These are phyloP conservation scores for Sinonovacula constricta DNA, from an alignment of 1,140 invertebrate species.

Conservation along the genomic window DNA sequence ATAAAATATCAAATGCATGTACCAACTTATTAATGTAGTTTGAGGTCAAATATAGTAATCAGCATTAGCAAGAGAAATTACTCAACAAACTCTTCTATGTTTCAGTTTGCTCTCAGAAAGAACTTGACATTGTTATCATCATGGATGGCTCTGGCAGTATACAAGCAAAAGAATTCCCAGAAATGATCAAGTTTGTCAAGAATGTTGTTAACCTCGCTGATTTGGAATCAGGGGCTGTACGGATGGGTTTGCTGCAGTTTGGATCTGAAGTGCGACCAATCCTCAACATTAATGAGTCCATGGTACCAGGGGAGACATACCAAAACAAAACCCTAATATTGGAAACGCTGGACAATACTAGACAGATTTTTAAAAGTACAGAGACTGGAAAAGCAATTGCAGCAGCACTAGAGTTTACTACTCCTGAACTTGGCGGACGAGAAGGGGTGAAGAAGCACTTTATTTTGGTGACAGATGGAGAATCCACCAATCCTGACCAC, in stretches of 20 bases:
- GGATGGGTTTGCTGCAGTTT: constrained; percentile 22
- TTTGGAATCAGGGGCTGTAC: constrained; percentile 11
- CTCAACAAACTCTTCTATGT: neutral
- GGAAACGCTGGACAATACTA: neutral
- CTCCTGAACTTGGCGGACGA: neutral
- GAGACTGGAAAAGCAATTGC: neutral
- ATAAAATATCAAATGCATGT: neutral
- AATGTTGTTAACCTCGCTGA: constrained; percentile 7
- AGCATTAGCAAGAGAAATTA: neutral
- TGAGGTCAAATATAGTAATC: neutral
- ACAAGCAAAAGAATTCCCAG: constrained; percentile 2
- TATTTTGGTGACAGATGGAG: constrained; percentile 16
- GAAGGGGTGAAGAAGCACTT: neutral
- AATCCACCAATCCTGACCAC: neutral
- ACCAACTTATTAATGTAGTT: neutral
- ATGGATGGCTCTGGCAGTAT: constrained; percentile 37
- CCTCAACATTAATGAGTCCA: neutral
- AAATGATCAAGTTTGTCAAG: constrained; percentile 6
- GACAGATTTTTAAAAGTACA: neutral
- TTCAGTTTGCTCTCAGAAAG: constrained; percentile 9
- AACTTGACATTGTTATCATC: constrained; percentile 22
- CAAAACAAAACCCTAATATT: neutral
- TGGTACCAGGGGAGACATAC: neutral
- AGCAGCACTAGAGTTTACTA: constrained; percentile 1
- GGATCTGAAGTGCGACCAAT: too few species aligned